These are phyloP conservation scores for Colistium nudipinnis DNA, from an alignment of 2,113 vertebrate species.

Conservation along the genomic window DNA sequence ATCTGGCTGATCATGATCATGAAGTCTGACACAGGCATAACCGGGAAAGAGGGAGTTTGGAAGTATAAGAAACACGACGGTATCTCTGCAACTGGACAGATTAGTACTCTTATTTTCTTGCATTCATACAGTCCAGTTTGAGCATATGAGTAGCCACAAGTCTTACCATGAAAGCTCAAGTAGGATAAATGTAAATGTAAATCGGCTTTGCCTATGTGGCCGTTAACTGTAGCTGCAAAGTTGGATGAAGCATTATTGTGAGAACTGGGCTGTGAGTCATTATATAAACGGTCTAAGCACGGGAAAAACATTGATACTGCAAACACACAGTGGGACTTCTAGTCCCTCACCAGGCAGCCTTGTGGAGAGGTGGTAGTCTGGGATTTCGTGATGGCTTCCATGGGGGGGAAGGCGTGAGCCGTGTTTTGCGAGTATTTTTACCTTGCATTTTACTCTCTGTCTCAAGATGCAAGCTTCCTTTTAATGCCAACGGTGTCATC, in stretches of 20 bases:
- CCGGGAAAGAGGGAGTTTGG: no score
- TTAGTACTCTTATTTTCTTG: no score
- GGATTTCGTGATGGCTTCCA: conserved; percentile 34
- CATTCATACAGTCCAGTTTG: no score
- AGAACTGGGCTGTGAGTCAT: conserved; percentile 34
- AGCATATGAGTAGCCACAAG: no score
- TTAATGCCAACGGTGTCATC: conserved; percentile 39
- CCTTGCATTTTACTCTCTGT: conserved; percentile 3
- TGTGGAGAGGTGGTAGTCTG: conserved; percentile 19
- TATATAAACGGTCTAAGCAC: conserved; percentile 12
- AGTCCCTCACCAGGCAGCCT: conserved; percentile 56
- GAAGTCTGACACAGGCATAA: no score
- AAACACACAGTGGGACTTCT: conserved; percentile 45
- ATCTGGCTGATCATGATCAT: no score
- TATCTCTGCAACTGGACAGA: no score
- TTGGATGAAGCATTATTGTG: conserved; percentile 20
- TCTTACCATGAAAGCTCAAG: no score
- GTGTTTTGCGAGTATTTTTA: conserved; percentile 2
- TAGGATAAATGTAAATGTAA: background rate
- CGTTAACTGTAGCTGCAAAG: background rate
- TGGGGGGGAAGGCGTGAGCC: background rate
- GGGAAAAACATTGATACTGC: conserved; percentile 35
- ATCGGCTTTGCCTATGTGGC: background rate
- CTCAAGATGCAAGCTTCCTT: conserved; percentile 2
- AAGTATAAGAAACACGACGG: no score